Base-by-base conservation (phyloP, 2,113 vertebrate species). In the Malurus elegans region DNA sequence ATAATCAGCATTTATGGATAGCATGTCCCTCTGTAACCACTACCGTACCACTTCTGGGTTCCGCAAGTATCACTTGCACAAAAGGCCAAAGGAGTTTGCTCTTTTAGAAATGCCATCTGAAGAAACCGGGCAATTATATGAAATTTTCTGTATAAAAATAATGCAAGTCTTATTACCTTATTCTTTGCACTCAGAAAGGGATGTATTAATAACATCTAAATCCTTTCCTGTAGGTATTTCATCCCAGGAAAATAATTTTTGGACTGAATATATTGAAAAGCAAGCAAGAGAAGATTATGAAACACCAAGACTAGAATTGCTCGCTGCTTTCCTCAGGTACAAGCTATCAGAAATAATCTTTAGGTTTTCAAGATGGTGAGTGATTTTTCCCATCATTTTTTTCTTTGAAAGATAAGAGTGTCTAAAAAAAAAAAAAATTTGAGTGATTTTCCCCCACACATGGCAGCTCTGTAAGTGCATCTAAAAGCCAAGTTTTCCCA, bases 61-160 rank as follows among this genome's bases (percentile, higher is more conserved):
- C 58, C 38, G 38, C 56, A 11, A 48, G 25, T 74, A 92, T 9
- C 25, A 62, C 20, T 90, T 95, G 56, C 26, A 61, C 26, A 82
- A 91, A 94, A 96, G 66, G 66, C 53, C 64, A 86, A 42, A 31
- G 26, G 20, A 70, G 44, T 96, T 94, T 72, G 70, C 60, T 91
- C 56, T 76, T 97, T 97, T 72, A 31, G 38, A 91, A 97, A 97
- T 95, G 81, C 53, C 58, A 64, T 90, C 57, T 96, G 57, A 96
- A 95, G 88, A 97, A 97, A 96, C 50, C 53, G 40, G 67, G 44
- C 73, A 97, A 93, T 94, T 96, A 95, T 36, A 93, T 70, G 34
- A 96, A 96, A 90, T 48, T 36, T 58, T 96, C 29, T 62, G 16
- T 53, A 93, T 70, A 90, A 89, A 96, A 96, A 73, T n/a, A 92